Base-by-base conservation (phyloP, 2,797 vertebrate genomes). In the Meriones psammophilus region DNA sequence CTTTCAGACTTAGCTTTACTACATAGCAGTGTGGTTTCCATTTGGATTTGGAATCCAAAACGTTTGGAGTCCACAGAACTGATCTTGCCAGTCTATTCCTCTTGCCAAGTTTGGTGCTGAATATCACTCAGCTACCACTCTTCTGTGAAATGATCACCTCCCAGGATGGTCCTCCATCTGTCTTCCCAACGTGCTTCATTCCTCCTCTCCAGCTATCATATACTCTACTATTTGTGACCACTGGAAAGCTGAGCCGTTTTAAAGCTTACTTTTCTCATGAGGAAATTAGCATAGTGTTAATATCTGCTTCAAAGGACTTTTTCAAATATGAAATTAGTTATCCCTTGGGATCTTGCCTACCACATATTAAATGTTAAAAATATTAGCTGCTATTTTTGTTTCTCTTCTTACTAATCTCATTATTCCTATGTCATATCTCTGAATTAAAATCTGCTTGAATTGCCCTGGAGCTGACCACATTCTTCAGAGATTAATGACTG, bases 361-460 rank as follows among this genome's bases (percentile, higher is more conserved):
- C 4, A 30, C 8, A 69, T 1, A 54, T n/a, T 81, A 74, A 91
- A 79, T 87, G 9, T 94, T 17, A 80, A 79, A 69, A 58, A 46
- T 60, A 8, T 66, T 56, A 81, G 17, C 12, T 54, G 2, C 33
- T 69, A 2, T 87, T 93, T 84, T 56, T 77, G 6, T 93, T 95
- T 64, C 54, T 89, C 3, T 94, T 86, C 46, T 92, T 93, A 30
- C 24, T 50, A 84, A 54, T 64, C 46, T 62, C 36, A 33, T 91
- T 86, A 80, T 76, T 76, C 28, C 36, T 50, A 30, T 62, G 36
- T 30, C 3, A 4, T 60, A 30, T 71, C 18, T 95, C n/a, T 28
- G 68, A 86, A 81, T 80, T 94, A 84, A 91, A 76, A 76, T 60
- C 62, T 87, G 12, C 33, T 88, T 90, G 28, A 76, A 66, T 95